Evolutionary conservation across 2,797 vertebrate genomes (phyloP), one percentile per base, ranked within the genome.

Genomic region (Lacerta viridis): DNA sequence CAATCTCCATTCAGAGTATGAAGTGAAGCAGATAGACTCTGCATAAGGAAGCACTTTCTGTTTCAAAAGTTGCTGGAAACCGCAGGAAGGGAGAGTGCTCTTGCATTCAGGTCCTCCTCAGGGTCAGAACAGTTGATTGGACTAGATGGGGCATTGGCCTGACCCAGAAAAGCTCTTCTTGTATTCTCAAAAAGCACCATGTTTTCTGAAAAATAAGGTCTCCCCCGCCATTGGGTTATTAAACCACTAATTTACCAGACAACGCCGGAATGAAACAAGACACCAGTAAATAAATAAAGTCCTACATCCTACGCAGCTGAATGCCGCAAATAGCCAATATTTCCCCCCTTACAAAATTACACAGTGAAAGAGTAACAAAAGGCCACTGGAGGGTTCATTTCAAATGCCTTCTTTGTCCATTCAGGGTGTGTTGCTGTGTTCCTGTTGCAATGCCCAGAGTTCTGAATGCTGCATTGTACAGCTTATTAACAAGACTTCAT

Each of bases 341-440:
- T 29, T 71, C 4, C 27, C 59, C 43, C 41, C 93, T 93, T 92
- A 92, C 75, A 95, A 93, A 41, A 5, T 10, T 76, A 79, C 87
- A 78, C 88, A 88, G 88, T 82, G 80, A 93, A 85, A 87, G 83
- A 33, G 29, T 86, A 55, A 86, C 89, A 91, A 91, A 89, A 89
- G 61, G 91, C 88, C 1, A n/a, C 87, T 86, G 41, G 86, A 5
- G 80, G 90, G 88, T 59, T 90, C 15, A 4, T 0, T 0, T 72
- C 74, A 89, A 95, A 94, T 94, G 94, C 92, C 89, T 84, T 91
- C 93, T 94, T 95, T 95, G 95, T 95, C 92, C 87, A 71, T 36
- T n/a, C 7, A 27, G 72, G 0, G 0, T 7, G 1, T 81, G 85
- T 85, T 91, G 93, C 91, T 92, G 80, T 84, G 33, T 75, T 85